Percentiles rank a stretch among this genome's conserved stretches.
These are phyloP conservation scores for Heliconius himera DNA, from an alignment of 1,140 invertebrate genomes.

Conservation along the genomic window DNA sequence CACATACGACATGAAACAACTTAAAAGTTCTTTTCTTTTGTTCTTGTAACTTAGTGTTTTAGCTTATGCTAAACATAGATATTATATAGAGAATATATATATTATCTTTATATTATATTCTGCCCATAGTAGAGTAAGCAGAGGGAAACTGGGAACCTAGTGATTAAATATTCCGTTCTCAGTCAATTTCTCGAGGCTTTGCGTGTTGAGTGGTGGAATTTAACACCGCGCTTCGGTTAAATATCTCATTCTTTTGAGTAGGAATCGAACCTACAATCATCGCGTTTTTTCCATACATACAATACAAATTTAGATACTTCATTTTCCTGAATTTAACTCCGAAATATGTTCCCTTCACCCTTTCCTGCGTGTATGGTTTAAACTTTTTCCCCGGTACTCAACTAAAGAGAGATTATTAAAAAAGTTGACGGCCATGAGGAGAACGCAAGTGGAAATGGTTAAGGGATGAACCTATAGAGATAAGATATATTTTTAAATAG, in stretches of 20 bases:
- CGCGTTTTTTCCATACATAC: not conserved
- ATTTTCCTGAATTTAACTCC: not conserved
- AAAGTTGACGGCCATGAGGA: not conserved
- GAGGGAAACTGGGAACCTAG: too few relatives aligned
- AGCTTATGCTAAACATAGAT: not conserved
- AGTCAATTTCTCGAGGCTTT: too few relatives aligned
- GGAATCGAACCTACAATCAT: too few relatives aligned
- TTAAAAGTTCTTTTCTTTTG: constrained; percentile 3
- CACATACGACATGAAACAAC: not conserved
- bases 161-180: too few relatives aligned
- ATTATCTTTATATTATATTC: too few relatives aligned
- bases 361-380: not conserved
- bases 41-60: not conserved
- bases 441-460: not conserved
- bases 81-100: not conserved
- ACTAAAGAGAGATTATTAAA: not conserved
- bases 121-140: too few relatives aligned
- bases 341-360: not conserved
- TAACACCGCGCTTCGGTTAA: too few relatives aligned
- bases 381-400: not conserved
- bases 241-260: too few relatives aligned
- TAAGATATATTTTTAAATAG: not conserved
- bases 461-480: not conserved
- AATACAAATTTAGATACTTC: not conserved
- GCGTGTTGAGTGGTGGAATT: too few relatives aligned